Evolutionary conservation across 2,113 vertebrate genomes (phyloP).

Genomic region (Gasterosteus aculeatus): DNA sequence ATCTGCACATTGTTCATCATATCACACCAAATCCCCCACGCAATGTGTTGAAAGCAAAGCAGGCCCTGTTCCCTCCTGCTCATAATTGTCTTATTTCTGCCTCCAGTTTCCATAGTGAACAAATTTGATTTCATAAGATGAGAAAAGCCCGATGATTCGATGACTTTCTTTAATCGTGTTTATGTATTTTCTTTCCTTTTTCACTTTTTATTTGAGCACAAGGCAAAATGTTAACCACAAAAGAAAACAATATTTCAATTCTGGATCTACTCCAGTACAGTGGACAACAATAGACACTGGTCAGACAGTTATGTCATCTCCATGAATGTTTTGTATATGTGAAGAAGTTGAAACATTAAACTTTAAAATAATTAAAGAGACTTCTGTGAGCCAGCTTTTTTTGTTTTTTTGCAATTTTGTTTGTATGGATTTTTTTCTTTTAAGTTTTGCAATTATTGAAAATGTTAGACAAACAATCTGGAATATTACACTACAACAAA

Average conservation of each 20-base stretch:
- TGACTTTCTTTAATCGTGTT: background rate
- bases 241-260: background rate
- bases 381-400: too few relatives aligned
- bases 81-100: constrained; percentile 31
- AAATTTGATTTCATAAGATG: constrained; percentile 30
- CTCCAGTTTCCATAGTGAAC: constrained; percentile 49
- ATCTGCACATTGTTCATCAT: constrained; percentile 38
- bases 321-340: too few relatives aligned
- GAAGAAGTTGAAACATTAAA: too few relatives aligned
- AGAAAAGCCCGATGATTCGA: constrained; percentile 26
- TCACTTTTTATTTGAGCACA: background rate
- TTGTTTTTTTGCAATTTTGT: too few relatives aligned
- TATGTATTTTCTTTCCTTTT: background rate
- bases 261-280: too few relatives aligned
- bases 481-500: background rate
- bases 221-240: background rate
- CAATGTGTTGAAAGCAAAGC: constrained; percentile 37
- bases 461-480: too few relatives aligned
- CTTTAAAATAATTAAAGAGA: too few relatives aligned
- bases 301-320: too few relatives aligned
- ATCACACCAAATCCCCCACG: constrained; percentile 36
- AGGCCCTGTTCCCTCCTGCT: constrained; percentile 19
- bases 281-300: too few relatives aligned
- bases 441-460: too few relatives aligned
- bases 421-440: too few relatives aligned